These are phyloP conservation scores for Naja naja DNA, from an alignment of 2,113 vertebrate species.

Conservation along the genomic window DNA sequence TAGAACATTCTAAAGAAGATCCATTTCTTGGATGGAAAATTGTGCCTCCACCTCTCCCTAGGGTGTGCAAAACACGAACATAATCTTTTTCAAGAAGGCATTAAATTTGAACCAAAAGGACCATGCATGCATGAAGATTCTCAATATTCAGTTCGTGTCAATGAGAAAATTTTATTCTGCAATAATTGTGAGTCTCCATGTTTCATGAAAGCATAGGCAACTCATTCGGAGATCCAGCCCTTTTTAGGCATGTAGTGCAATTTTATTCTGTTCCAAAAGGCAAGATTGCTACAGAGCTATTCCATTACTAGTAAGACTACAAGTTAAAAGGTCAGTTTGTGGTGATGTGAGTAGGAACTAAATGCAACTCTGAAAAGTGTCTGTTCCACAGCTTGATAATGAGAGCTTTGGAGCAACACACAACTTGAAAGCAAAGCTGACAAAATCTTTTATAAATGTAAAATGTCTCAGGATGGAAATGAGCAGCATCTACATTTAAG, in stretches of 20 bases:
- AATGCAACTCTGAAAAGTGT: not conserved
- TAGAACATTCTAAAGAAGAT: conserved; percentile 84
- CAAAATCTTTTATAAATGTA: not conserved
- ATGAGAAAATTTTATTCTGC: not conserved
- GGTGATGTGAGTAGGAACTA: not conserved
- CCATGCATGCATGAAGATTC: conserved; percentile 46
- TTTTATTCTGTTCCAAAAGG: conserved; percentile 27
- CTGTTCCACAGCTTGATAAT: not conserved
- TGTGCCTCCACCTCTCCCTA: conserved; percentile 70
- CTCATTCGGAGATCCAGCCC: not conserved
- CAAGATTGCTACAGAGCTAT: not conserved
- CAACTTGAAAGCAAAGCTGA: not conserved
- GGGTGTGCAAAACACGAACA: conserved; percentile 72
- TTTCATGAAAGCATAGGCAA: not conserved
- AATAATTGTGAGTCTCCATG: not conserved
- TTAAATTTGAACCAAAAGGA: conserved; percentile 58
- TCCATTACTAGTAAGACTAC: not conserved
- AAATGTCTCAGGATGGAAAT: not conserved
- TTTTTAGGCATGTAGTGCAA: not conserved
- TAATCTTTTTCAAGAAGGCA: conserved; percentile 70
- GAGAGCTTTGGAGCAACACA: not conserved
- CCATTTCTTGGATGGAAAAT: conserved; percentile 85
- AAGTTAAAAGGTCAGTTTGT: not conserved
- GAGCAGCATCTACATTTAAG: not conserved
- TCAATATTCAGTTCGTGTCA: not conserved